Evolutionary conservation across 2,113 vertebrate genomes (phyloP).

Genomic region (Paradisaea rubra): DNA sequence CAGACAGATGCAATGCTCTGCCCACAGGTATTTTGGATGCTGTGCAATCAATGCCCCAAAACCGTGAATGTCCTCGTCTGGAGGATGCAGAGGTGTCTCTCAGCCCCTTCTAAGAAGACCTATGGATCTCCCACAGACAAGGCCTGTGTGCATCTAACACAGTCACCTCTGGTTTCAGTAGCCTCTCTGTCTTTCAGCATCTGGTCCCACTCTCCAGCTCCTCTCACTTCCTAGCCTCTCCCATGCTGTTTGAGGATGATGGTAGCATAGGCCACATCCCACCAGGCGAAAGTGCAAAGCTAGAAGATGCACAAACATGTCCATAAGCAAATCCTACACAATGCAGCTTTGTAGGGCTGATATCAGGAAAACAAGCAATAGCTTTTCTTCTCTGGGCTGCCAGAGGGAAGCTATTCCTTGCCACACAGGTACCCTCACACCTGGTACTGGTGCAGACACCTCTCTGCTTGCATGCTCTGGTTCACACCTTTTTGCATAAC

Average conservation of each 20-base stretch:
- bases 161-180: background rate
- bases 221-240: background rate
- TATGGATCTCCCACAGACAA: background rate
- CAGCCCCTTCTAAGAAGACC: background rate
- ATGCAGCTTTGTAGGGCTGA: background rate
- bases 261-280: background rate
- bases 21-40: background rate
- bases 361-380: background rate
- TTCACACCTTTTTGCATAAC: background rate
- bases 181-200: background rate
- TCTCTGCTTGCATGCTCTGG: background rate
- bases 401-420: background rate
- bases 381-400: background rate
- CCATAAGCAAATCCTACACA: background rate
- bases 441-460: background rate
- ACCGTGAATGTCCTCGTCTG: background rate
- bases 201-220: background rate
- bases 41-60: background rate
- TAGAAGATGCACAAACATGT: background rate
- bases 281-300: background rate
- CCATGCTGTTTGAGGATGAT: background rate
- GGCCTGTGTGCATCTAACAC: background rate
- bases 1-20: background rate
- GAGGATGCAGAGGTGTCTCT: background rate
- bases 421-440: background rate